Evolutionary conservation across 2,113 vertebrate genomes (phyloP).

Genomic region (Acinonyx jubatus): DNA sequence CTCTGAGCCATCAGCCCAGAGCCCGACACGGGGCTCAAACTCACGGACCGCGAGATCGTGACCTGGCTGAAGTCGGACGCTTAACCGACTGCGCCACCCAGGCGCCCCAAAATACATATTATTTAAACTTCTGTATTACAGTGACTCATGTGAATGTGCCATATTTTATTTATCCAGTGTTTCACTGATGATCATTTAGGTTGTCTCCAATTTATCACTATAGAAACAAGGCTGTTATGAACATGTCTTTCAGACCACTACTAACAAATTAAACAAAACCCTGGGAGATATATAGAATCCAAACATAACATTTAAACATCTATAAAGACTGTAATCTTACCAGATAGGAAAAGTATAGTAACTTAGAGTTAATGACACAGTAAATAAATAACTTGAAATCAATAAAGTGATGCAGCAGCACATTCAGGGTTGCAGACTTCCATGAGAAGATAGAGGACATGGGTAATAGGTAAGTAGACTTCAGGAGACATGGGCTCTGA

Average conservation of each 20-base stretch:
- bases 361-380: not conserved
- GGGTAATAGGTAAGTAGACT: not conserved
- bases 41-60: no score
- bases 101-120: not conserved
- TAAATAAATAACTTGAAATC: not conserved
- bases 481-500: not conserved
- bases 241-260: not conserved
- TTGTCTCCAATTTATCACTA: not conserved
- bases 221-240: not conserved
- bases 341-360: not conserved
- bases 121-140: constrained; percentile 9
- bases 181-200: not conserved
- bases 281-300: not conserved
- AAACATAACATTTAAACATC: not conserved
- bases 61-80: no score
- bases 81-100: no score
- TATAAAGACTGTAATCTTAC: not conserved
- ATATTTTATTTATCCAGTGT: constrained; percentile 10
- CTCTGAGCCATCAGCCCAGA: no score
- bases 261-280: not conserved
- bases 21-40: no score
- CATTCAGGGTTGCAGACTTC: not conserved
- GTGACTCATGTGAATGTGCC: not conserved
- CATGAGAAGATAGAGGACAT: not conserved
- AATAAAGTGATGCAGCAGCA: not conserved